Conservation (phyloP, 2,113 vertebrate species). For the Dryoscopus gambensis region DNA sequence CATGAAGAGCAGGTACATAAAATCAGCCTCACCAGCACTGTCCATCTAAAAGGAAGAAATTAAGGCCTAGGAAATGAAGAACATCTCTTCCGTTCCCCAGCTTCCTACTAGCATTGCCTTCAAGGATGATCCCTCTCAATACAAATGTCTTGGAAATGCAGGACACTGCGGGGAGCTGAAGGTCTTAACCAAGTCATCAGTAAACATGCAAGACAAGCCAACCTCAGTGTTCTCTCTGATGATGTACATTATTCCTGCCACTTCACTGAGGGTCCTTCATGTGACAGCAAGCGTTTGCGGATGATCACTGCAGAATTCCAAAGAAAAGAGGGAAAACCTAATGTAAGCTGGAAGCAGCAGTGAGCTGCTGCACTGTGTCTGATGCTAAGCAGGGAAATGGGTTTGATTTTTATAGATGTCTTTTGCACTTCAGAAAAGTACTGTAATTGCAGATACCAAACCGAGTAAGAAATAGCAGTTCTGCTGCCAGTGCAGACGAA, state of each 20-base stretch:
- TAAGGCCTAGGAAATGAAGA: background rate
- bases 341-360: background rate
- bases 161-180: background rate
- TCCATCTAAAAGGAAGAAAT: background rate
- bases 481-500: background rate
- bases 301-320: background rate
- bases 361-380: background rate
- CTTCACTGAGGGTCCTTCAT: background rate
- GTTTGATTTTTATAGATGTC: conserved; percentile 44
- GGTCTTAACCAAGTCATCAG: background rate
- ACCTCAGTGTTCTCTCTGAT: background rate
- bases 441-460: conserved; percentile 34
- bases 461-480: conserved; percentile 19
- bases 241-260: background rate
- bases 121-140: background rate
- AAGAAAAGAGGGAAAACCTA: background rate
- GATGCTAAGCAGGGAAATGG: background rate
- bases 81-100: background rate
- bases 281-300: fast-evolving
- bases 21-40: background rate
- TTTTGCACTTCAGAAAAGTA: conserved; percentile 39
- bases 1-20: background rate
- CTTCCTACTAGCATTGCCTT: background rate
- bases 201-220: background rate
- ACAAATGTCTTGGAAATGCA: background rate